Base-by-base conservation (phyloP, 2,888 invertebrate genomes). In the Noctua pronuba region DNA sequence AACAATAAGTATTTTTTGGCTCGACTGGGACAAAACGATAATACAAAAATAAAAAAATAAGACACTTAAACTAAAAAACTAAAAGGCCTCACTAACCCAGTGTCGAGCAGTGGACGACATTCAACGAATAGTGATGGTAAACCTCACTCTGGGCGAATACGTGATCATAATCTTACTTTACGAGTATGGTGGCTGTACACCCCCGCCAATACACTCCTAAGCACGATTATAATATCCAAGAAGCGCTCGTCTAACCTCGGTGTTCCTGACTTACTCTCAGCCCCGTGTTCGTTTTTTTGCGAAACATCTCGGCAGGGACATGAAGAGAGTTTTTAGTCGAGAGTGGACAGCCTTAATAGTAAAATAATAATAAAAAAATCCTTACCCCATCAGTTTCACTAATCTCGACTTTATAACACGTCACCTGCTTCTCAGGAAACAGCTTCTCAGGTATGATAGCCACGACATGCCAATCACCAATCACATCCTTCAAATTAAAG, bases 351-450 rank as follows among this genome's bases (percentile, higher is more conserved):
- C 13, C 28, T n/a, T n/a, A n/a, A n/a, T n/a, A n/a, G n/a, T n/a
- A n/a, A n/a, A n/a, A n/a, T n/a, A n/a, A n/a, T n/a, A 41, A 74
- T 5, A 1, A 31, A 35, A 38, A 8, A 60, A 69, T 7, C 38
- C 92, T 91, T 84, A 96, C 96, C 94, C 92, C 94, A 86, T 96
- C 96, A 70, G 93, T 93, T 78, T 96, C 96, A 83, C 95, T 95
- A 46, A 96, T 94, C 21, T 95, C 96, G 77, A 95, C 94, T 62
- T 89, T 91, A 79, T 94, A 95, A 83, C 96, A 96, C 0, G 91
- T 90, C 4, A 96, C 88, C 16, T 92, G 91, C 52, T 92, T 92
- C 24, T 95, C 92, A 24, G 95, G 95, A 74, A 94, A 95, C 75
- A 92, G 73, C n/a, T 92, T 94, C 46, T 93, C 95, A 0, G 96